A percentile compares a stretch with the other conserved stretches of the same genome.
These are phyloP conservation scores for Eufriesea mexicana DNA, from an alignment of 1,140 invertebrate species.

Conservation along the genomic window DNA sequence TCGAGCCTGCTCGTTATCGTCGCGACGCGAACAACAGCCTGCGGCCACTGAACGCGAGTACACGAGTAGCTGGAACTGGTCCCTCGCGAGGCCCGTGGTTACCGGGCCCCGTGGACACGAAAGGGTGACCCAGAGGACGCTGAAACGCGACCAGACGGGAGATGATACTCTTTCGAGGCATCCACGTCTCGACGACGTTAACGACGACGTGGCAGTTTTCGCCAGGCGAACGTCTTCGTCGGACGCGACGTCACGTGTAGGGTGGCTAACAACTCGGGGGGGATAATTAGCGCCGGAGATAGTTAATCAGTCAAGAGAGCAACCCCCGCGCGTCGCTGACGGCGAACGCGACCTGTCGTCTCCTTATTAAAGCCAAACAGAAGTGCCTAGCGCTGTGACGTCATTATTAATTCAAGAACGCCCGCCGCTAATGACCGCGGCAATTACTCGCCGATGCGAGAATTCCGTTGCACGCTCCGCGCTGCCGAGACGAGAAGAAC, in stretches of 20 bases:
- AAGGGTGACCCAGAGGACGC: conserved; percentile 30
- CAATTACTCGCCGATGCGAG: conserved; percentile 46
- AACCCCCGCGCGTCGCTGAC: conserved; percentile 65
- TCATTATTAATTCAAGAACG: conserved; percentile 65
- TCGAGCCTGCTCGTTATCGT: conserved; percentile 21
- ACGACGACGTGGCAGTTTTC: conserved; percentile 61
- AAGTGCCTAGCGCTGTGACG: conserved; percentile 31
- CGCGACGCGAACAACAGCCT: conserved; percentile 26
- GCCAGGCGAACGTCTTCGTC: conserved; percentile 34
- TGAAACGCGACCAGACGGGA: conserved; percentile 27
- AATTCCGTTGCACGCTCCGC: neutral
- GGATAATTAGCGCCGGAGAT: conserved; percentile 79
- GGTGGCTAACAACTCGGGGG: conserved; percentile 70
- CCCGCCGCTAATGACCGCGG: conserved; percentile 49
- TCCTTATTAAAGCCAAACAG: conserved; percentile 76
- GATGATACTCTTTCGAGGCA: conserved; percentile 41
- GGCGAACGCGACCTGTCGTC: conserved; percentile 72
- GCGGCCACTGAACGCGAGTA: too few species aligned
- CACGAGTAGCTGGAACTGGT: too few species aligned
- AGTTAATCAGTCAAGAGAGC: conserved; percentile 78
- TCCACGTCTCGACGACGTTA: conserved; percentile 67
- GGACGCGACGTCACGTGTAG: conserved; percentile 70
- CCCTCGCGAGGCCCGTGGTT: too few species aligned
- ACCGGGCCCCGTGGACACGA: neutral
- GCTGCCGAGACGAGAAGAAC: neutral